Evolutionary conservation across 2,113 vertebrate species (phyloP), one percentile per base, ranked within the genome.

Genomic region (Colossoma macropomum): DNA sequence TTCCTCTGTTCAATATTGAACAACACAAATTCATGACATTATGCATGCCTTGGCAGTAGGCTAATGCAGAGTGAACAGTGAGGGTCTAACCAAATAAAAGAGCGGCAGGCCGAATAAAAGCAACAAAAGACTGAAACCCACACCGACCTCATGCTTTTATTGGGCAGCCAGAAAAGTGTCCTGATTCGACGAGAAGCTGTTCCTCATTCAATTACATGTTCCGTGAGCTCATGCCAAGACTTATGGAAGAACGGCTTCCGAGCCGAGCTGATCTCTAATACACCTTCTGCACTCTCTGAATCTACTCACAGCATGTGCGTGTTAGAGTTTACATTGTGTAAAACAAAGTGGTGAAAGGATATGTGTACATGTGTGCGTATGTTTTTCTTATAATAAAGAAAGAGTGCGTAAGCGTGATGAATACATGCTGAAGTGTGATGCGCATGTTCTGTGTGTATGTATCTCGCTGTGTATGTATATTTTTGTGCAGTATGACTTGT

Each of bases 181-280:
- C 86, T 8, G 45, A 88, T 85, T 84, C 76, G 85, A 86, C 76
- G 62, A 86, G 89, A 89, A 89, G 87, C 89, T 70, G 84, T 93
- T 92, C 88, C 88, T 93, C 91, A 94, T 94, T 92, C 89, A 91
- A 89, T 93, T 93, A 92, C 77, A 77, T 92, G 89, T 94, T 93
- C 92, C 92, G 90, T 91, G 89, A 89, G 87, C 89, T 86, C 77
- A 69, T 84, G 92, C 92, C 92, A 95, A 90, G 81, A 76, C 87
- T 91, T 88, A 76, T 89, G 90, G 86, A 87, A 80, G 84, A 88
- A 86, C 81, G 54, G 89, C 89, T 88, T 87, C 78, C 86, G 59
- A 85, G 71, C 82, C 56, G 52, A 80, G 56, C 50, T 56, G 71
- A 56, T 76, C 72, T 50, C 52, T 76, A 50, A 50, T 52, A 60